These are phyloP conservation scores for Hydriomena furcata DNA, from an alignment of 2,888 invertebrate genomes.

Conservation along the genomic window DNA sequence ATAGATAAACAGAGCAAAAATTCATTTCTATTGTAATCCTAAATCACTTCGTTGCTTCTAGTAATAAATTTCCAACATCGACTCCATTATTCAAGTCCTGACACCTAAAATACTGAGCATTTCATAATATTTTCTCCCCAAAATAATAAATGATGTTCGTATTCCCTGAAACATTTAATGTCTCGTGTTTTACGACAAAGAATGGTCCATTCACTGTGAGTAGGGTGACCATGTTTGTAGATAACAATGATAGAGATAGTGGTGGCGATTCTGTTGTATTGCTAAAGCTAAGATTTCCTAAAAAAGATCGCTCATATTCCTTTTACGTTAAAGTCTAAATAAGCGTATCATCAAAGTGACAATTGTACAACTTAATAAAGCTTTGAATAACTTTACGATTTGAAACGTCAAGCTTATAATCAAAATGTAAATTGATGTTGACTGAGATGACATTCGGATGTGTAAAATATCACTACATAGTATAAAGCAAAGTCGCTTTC, in stretches of 20 bases:
- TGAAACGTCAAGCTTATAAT: no score
- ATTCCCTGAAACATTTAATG: constrained; percentile 14
- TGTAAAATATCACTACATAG: no score
- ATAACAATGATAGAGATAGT: constrained; percentile 3
- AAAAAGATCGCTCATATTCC: no score
- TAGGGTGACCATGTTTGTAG: constrained; percentile 13
- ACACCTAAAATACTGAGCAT: constrained; percentile 14
- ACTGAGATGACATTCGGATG: no score
- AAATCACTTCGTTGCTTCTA: constrained; percentile 6
- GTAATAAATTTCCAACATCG: constrained; percentile 6
- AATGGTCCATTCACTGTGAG: constrained; percentile 19
- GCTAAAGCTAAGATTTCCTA: no score
- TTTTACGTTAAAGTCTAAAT: no score
- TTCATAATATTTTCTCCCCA: constrained; percentile 12
- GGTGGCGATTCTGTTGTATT: no score
- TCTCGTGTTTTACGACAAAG: constrained; percentile 22
- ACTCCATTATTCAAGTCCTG: constrained; percentile 15
- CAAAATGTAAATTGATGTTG: no score
- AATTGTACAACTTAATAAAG: no score
- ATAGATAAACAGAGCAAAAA: not conserved
- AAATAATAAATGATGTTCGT: constrained; percentile 12
- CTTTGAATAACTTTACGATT: no score
- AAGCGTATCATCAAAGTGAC: no score
- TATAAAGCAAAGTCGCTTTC: no score
- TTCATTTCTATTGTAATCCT: not conserved